These are phyloP conservation scores for Prorops nasuta DNA, from an alignment of 1,140 invertebrate genomes.

Conservation along the genomic window DNA sequence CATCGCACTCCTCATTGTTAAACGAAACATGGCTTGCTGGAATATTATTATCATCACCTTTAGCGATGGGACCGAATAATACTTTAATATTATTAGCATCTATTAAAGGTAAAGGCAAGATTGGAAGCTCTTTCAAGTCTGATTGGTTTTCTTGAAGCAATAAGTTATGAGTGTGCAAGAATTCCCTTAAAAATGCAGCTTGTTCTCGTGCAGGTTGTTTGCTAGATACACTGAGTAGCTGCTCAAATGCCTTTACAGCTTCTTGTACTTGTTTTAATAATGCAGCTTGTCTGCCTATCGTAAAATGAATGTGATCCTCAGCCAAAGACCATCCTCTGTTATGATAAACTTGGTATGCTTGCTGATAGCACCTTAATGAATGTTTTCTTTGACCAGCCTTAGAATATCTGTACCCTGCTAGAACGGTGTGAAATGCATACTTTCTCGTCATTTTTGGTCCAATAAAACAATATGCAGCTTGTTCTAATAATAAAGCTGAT, in stretches of 20 bases:
- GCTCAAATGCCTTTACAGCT: conserved; percentile 76
- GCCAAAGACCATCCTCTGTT: conserved; percentile 84
- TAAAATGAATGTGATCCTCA: conserved; percentile 94
- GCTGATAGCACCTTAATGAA: conserved; percentile 86
- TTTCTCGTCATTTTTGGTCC: conserved; percentile 81
- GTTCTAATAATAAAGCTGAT: conserved; percentile 89
- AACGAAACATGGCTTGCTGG: conserved; percentile 39
- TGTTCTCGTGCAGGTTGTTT: conserved; percentile 78
- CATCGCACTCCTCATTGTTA: conserved; percentile 41
- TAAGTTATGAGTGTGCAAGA: conserved; percentile 74
- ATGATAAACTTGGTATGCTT: conserved; percentile 78
- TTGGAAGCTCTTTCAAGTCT: conserved; percentile 55
- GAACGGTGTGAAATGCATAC: conserved; percentile 95
- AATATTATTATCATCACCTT: conserved; percentile 31
- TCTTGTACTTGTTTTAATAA: conserved; percentile 74
- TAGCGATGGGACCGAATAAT: conserved; percentile 59
- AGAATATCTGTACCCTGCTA: conserved; percentile 89
- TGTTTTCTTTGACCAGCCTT: conserved; percentile 90
- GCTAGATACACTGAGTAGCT: conserved; percentile 73
- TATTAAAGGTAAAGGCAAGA: conserved; percentile 69
- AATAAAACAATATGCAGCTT: conserved; percentile 92
- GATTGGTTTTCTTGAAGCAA: conserved; percentile 56
- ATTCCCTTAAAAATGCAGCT: conserved; percentile 83
- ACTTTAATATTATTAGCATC: conserved; percentile 67
- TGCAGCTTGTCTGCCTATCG: conserved; percentile 83